Conservation (phyloP, 2,797 vertebrate species). For the Danio kyathit region DNA sequence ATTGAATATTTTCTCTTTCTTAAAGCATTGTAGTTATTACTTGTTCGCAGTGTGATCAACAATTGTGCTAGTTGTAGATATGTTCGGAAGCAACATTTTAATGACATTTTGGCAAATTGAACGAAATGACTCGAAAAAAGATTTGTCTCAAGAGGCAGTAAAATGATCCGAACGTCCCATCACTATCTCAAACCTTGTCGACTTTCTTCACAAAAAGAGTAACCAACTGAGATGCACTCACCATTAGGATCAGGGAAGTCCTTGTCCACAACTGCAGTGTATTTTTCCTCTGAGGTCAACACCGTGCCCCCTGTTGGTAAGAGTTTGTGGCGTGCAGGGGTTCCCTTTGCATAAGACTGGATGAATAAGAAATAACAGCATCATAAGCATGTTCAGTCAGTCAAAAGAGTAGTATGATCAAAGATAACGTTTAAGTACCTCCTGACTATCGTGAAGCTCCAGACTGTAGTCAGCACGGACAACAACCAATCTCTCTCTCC, state of each 20-base stretch:
- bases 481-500: conserved; percentile 85
- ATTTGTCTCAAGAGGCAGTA: too few species aligned
- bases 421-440: conserved; percentile 73
- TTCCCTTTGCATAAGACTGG: conserved; percentile 84
- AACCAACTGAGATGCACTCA: conserved; percentile 65
- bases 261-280: conserved; percentile 82
- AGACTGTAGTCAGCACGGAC: conserved; percentile 83
- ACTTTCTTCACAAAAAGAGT: too few species aligned
- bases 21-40: too few species aligned
- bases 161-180: too few species aligned
- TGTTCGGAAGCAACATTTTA: too few species aligned
- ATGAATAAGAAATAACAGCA: conserved; percentile 27
- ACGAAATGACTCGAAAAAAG: too few species aligned
- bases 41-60: too few species aligned
- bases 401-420: neutral
- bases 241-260: conserved; percentile 85
- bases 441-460: conserved; percentile 87
- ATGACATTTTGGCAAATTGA: too few species aligned
- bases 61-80: too few species aligned
- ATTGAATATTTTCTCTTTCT: too few species aligned
- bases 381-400: neutral
- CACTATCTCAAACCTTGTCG: too few species aligned
- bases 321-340: conserved; percentile 79
- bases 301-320: conserved; percentile 83
- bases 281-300: conserved; percentile 85